Evolutionary conservation across 2,797 vertebrate species (phyloP), one percentile per base, ranked within the genome.

Genomic region (Cyprinodon diabolis): DNA sequence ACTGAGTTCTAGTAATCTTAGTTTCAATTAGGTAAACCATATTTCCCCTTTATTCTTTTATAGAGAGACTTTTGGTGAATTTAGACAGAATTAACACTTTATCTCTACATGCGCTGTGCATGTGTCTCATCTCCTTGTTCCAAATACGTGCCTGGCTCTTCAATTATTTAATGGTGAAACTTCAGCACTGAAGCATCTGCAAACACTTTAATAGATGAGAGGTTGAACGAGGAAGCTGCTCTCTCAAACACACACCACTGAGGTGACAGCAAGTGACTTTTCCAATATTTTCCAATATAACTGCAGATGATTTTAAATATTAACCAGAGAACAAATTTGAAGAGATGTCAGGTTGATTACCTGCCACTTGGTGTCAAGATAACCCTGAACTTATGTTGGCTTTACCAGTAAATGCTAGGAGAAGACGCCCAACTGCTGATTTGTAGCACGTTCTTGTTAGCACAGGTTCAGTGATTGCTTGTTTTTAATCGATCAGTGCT

Each of bases 121-220:
- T 35, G 74, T 74, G 74, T 62, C 78, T 76, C 74, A 13, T 62
- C 81, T 73, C 60, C 78, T 85, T 72, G 72, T 71, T 89, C 86
- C 72, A 81, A 83, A 87, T 84, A 86, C 25, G 48, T 69, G 80
- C 78, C 84, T 77, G 75, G 57, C 80, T 90, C 79, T 84, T 92
- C 76, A 90, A 92, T 90, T 90, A 91, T 92, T 91, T 86, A 90
- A 88, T 80, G 71, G 63, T 65, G 79, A 77, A 78, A 79, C 84
- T 86, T 81, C 67, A 76, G 80, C 85, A 81, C 40, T 78, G 84
- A 85, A 90, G 73, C 75, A 84, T 85, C 85, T 76, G 79, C 78
- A 81, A 89, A 90, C 86, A 58, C 80, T 84, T 35, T 56, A 86
- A 74, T 40, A 81, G 82, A 51, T 25, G 9, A 7, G 66, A 1